Conservation (phyloP, 2,797 vertebrate species). For the Siniperca obscura region DNA sequence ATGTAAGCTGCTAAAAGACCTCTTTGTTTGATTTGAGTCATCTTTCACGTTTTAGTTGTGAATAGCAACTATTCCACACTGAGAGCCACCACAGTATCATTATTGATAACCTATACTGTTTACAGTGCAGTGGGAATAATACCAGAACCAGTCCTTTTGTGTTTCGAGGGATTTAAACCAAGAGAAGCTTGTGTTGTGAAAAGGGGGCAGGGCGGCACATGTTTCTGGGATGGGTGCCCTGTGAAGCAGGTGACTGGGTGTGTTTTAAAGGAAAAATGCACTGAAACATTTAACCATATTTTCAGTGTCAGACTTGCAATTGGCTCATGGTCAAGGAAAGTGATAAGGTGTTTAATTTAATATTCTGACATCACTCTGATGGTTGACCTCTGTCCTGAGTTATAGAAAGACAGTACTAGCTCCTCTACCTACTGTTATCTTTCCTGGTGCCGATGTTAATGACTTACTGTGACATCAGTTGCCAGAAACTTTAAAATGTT, state of each 20-base stretch:
- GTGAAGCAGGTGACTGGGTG: neutral
- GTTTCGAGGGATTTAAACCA: constrained; percentile 37
- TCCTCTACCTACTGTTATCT: neutral
- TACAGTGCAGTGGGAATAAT: constrained; percentile 22
- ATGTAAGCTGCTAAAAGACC: constrained; percentile 7
- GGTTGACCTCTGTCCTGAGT: neutral
- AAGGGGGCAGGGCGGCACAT: constrained; percentile 25
- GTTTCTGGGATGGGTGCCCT: constrained; percentile 11
- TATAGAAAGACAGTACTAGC: neutral
- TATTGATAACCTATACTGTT: constrained; percentile 30
- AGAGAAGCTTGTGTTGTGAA: constrained; percentile 56
- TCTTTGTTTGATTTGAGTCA: constrained; percentile 36
- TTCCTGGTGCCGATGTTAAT: neutral
- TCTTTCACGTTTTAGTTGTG: constrained; percentile 1
- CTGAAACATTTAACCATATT: neutral
- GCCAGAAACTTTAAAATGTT: neutral
- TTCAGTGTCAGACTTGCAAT: neutral
- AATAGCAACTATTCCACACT: constrained; percentile 46
- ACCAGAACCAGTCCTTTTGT: constrained; percentile 55
- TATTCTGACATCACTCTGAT: neutral
- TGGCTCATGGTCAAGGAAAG: neutral
- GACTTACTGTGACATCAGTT: neutral
- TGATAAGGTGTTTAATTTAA: neutral
- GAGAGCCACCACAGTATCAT: constrained; percentile 35
- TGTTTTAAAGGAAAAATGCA: constrained; percentile 2